These are phyloP conservation scores for Gouania willdenowi DNA, from an alignment of 2,797 vertebrate species.

Conservation along the genomic window DNA sequence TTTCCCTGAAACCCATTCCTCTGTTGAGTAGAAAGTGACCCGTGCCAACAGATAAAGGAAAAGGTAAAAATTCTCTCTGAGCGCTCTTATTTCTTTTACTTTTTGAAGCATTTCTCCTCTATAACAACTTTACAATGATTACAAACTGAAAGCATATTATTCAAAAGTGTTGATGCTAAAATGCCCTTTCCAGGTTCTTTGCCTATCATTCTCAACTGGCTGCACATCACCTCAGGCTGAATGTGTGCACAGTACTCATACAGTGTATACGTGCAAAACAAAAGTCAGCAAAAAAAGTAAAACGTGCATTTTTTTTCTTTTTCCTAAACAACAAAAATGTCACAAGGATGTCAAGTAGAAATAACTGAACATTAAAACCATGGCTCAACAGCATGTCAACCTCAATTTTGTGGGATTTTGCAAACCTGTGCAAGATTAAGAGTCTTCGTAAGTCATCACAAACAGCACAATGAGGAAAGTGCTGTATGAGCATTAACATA, in stretches of 20 bases:
- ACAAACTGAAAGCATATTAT: conserved; percentile 10
- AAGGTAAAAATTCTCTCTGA: no score
- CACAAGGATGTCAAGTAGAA: no score
- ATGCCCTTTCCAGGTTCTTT: conserved; percentile 34
- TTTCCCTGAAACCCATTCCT: no score
- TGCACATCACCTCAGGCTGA: conserved; percentile 37
- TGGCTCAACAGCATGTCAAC: conserved; percentile 18
- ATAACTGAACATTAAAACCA: no score
- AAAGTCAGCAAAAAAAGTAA: conserved; percentile 6
- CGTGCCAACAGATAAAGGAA: no score
- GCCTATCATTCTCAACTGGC: conserved; percentile 27
- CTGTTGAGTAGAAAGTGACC: no score
- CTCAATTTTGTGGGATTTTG: conserved; percentile 3
- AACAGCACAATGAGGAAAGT: no score
- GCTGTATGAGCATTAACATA: no score
- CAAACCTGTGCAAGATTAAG: conserved; percentile 6
- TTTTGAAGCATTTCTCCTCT: not conserved
- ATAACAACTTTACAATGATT: not conserved
- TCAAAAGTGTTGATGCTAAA: conserved; percentile 4
- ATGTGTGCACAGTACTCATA: conserved; percentile 15
- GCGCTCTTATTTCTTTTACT: not conserved
- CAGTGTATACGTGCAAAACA: no score
- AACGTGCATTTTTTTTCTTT: no score
- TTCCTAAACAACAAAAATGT: no score
- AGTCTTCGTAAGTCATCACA: not conserved